A percentile compares a stretch with the other conserved stretches of the same genome.
phyloP scores from a whole-genome alignment of 2,797 vertebrate species.

The Meriones psammophilus region DNA sequence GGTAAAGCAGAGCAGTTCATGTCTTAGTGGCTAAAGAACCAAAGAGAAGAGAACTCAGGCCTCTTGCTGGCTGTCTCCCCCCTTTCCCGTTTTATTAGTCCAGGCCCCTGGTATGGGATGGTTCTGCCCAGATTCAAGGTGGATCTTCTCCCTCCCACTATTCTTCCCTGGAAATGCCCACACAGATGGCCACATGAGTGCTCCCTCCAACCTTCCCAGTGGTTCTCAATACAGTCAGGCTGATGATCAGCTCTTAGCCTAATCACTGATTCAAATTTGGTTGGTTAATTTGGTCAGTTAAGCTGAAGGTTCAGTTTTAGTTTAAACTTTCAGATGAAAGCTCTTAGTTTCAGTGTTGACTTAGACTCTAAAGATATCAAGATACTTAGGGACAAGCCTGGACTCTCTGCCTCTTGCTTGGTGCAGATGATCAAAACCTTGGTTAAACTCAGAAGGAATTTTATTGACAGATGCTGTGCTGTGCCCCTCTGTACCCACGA shows the following conservation, averaged over 20 bases:
- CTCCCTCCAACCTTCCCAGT: background rate
- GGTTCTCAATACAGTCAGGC: background rate
- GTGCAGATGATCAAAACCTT: slow-evolving; percentile 5
- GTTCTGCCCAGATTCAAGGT: background rate
- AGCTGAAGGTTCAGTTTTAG: background rate
- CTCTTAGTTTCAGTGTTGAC: background rate
- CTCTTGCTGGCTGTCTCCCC: background rate
- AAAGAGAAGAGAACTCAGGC: background rate
- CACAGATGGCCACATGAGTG: background rate
- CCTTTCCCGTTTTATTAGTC: background rate
- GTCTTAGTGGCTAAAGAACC: background rate
- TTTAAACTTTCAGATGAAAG: no score
- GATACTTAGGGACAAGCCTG: background rate
- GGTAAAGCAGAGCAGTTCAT: background rate
- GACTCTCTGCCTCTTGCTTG: background rate
- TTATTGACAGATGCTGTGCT: background rate
- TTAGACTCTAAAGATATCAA: background rate
- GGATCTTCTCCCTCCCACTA: background rate
- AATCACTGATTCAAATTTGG: slow-evolving; percentile 37
- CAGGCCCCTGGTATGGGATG: background rate
- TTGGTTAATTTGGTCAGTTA: slow-evolving; percentile 52
- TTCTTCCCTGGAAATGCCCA: background rate
- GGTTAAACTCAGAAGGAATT: slow-evolving; percentile 19
- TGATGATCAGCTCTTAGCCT: background rate
- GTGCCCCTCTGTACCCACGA: background rate